phyloP scores from a whole-genome alignment of 1,140 invertebrate species.

The Agraylea sexmaculata region DNA sequence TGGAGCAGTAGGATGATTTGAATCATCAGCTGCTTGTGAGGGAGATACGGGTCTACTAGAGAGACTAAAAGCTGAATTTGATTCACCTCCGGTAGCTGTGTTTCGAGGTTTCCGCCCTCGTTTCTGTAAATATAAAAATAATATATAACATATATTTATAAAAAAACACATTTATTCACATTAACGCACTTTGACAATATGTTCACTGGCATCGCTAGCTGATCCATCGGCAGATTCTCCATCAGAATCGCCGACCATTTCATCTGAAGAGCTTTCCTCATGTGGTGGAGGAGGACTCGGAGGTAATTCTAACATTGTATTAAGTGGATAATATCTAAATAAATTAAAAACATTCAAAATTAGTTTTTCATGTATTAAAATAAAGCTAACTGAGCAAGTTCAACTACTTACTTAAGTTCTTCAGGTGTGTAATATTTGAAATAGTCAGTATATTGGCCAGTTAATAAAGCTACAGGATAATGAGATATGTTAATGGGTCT shows the following conservation, averaged over 20 bases:
- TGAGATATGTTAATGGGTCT: slow-evolving; percentile 53
- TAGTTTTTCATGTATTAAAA: neutral
- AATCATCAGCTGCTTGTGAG: slow-evolving; percentile 10
- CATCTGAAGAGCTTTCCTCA: slow-evolving; percentile 14
- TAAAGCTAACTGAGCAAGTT: neutral
- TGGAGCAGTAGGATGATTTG: slow-evolving; percentile 18
- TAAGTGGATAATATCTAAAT: slow-evolving; percentile 65
- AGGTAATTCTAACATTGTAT: slow-evolving; percentile 70
- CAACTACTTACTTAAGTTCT: slow-evolving; percentile 47
- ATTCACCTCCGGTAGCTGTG: neutral
- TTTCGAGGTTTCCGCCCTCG: neutral
- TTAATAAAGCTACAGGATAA: slow-evolving; percentile 85
- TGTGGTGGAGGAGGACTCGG: slow-evolving; percentile 25
- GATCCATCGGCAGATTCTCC: slow-evolving; percentile 16
- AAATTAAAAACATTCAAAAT: slow-evolving; percentile 4
- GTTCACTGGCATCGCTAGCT: slow-evolving; percentile 21
- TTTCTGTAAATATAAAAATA: neutral
- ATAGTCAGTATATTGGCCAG: slow-evolving; percentile 84
- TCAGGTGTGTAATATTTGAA: slow-evolving; percentile 54
- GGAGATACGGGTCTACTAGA: too few relatives aligned
- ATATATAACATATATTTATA: neutral
- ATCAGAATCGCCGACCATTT: slow-evolving; percentile 17
- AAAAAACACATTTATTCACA: neutral
- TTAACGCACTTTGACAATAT: slow-evolving; percentile 14
- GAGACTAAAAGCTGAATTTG: too few relatives aligned